Evolutionary conservation across 2,113 vertebrate genomes (phyloP).

Genomic region (Oreochromis spilurus): DNA sequence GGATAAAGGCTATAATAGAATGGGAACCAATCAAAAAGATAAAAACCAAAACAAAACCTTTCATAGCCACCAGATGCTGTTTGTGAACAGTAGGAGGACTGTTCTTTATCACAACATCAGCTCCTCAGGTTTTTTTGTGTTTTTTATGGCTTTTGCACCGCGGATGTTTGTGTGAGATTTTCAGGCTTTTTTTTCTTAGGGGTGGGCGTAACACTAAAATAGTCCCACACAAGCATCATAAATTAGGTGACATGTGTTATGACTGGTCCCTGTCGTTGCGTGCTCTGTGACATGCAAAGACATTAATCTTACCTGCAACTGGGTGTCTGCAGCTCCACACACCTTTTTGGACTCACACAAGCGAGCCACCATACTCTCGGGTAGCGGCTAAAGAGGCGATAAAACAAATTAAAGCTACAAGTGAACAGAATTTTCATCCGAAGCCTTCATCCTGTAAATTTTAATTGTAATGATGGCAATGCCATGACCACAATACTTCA

Average conservation of each 20-base stretch:
- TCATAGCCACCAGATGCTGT: not conserved
- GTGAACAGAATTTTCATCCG: not conserved
- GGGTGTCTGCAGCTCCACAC: constrained; percentile 91
- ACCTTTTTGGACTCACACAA: constrained; percentile 96
- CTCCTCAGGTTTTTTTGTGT: accelerated
- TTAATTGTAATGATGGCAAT: not conserved
- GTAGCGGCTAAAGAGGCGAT: constrained; percentile 76
- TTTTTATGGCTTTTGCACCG: not conserved
- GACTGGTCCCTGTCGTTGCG: not conserved
- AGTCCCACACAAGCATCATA: not conserved
- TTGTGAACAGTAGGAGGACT: not conserved
- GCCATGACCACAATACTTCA: not conserved
- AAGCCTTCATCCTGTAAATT: not conserved
- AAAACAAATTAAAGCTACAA: not conserved
- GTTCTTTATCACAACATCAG: not conserved
- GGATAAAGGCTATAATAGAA: not conserved
- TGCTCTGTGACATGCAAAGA: not conserved
- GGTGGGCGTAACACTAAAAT: not conserved
- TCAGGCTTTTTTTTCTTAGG: not conserved
- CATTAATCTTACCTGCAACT: constrained; percentile 83
- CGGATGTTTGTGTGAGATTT: not conserved
- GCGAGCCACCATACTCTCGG: constrained; percentile 89
- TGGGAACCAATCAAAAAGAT: not conserved
- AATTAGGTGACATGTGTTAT: not conserved
- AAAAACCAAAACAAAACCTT: not conserved